These are phyloP conservation scores for Dromaius novaehollandiae DNA, from an alignment of 2,113 vertebrate genomes.

Conservation along the genomic window DNA sequence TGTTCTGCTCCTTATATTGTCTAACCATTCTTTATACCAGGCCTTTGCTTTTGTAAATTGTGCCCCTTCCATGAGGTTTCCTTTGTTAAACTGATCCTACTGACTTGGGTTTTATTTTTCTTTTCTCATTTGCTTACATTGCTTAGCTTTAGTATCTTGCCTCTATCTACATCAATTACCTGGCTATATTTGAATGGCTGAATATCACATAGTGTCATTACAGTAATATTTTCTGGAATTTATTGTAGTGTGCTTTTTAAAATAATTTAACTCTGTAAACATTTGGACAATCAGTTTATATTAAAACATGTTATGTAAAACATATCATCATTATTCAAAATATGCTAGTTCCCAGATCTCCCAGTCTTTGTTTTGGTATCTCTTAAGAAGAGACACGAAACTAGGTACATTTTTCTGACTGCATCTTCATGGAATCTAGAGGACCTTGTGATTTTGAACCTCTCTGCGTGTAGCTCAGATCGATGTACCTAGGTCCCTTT, in stretches of 20 bases:
- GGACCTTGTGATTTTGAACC: neutral
- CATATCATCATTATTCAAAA: neutral
- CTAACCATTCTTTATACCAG: neutral
- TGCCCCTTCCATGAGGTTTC: neutral
- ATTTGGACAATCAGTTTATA: neutral
- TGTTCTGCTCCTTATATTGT: neutral
- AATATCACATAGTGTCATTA: neutral
- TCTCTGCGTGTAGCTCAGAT: rapidly evolving
- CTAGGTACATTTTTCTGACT: neutral
- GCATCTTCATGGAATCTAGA: neutral
- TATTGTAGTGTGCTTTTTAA: neutral
- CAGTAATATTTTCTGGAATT: neutral
- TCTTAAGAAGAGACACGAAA: neutral
- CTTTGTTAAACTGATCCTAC: neutral
- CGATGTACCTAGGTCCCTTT: neutral
- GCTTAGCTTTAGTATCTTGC: neutral
- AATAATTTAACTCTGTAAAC: neutral
- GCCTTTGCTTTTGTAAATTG: neutral
- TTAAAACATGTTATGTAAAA: neutral
- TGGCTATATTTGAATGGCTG: neutral
- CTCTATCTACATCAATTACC: neutral
- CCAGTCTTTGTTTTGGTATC: neutral
- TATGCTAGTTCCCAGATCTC: neutral
- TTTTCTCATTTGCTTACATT: neutral
- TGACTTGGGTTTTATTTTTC: neutral